Base-by-base conservation (phyloP, 2,113 vertebrate genomes). In the Bucco capensis region DNA sequence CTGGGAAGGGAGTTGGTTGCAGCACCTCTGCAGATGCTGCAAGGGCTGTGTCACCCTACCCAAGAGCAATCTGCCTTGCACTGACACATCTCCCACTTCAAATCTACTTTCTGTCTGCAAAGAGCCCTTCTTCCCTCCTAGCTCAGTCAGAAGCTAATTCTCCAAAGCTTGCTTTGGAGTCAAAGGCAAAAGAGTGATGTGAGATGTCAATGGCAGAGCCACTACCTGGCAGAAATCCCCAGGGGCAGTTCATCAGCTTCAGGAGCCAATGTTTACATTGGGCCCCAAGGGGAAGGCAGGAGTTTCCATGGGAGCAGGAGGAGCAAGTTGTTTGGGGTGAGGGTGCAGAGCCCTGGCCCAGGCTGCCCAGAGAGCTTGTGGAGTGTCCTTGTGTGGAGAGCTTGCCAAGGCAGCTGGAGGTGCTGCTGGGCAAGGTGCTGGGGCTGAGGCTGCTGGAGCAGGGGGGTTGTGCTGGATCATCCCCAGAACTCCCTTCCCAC, bases 201-300 rank as follows among this genome's bases (percentile, higher is more conserved):
- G 22, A 54, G 17, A 28, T 11, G 8, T 7, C 62, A 40, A 1
- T 2, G 0, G 4, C 30, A 10, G 35, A 15, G 17, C 30, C 40
- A 8, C 5, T 21, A 22, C 35, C 64, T 69, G n/a, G 1, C 7
- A 76, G 24, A 66, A 82, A 49, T 5, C 71, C 38, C n/a, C 19
- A 10, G 0, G 0, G 23, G 3, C 50, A 35, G 25, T 6, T 13
- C 40, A 17, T 2, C 7, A 18, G 27, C 46, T 51, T 21, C n/a
- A 6, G 0, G 0, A 82, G 38, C 21, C 2, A 4, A 27, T 57
- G 33, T 57, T 33, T 14, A 57, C 8, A 11, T 33, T 57, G 56
- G 56, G 53, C 53, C 18, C 19, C 30, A 56, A n/a, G 18, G 19
- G 18, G 53, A 18, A 31, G 17, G 10, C 12, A 31, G 53, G 53